phyloP scores from a whole-genome alignment of 1,140 invertebrate genomes.

The Coptotermes formosanus region DNA sequence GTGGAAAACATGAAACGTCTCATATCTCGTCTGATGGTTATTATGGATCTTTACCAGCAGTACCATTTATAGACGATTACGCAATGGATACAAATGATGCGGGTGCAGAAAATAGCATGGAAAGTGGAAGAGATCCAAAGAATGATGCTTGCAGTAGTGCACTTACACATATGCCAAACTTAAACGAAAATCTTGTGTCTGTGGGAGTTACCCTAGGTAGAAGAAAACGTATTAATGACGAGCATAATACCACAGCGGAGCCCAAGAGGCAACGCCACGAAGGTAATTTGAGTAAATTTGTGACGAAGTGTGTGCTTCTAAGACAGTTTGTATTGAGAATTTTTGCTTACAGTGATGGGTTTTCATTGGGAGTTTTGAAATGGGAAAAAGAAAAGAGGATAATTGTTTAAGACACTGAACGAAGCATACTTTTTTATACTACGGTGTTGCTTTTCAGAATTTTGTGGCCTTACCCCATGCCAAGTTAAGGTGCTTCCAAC shows the following conservation, averaged over 20 bases:
- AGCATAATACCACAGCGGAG: not conserved
- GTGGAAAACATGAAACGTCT: not conserved
- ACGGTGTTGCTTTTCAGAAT: slow-evolving; percentile 12
- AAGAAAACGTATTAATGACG: not conserved
- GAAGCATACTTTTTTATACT: not conserved
- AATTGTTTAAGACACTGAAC: not conserved
- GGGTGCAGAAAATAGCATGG: not conserved
- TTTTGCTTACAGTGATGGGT: not conserved
- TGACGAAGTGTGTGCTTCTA: not conserved
- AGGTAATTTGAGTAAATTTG: not conserved
- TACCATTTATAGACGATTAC: not conserved
- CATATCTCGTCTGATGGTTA: slow-evolving; percentile 9
- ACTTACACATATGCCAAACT: not conserved
- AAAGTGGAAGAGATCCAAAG: slow-evolving; percentile 3
- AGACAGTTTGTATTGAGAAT: not conserved
- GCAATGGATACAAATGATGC: slow-evolving; percentile 24
- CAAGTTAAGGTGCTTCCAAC: slow-evolving; percentile 20
- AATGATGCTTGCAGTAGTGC: not conserved
- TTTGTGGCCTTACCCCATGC: slow-evolving; percentile 11
- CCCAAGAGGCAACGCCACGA: not conserved
- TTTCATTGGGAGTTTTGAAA: not conserved
- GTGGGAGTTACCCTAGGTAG: not conserved
- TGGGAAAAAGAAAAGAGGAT: not conserved
- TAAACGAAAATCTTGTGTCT: not conserved
- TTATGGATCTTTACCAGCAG: slow-evolving; percentile 12